A percentile compares a stretch with the other conserved stretches of the same genome.
Evolutionary conservation across 1,140 invertebrate species (phyloP).

Genomic region (Lineus longissimus): DNA sequence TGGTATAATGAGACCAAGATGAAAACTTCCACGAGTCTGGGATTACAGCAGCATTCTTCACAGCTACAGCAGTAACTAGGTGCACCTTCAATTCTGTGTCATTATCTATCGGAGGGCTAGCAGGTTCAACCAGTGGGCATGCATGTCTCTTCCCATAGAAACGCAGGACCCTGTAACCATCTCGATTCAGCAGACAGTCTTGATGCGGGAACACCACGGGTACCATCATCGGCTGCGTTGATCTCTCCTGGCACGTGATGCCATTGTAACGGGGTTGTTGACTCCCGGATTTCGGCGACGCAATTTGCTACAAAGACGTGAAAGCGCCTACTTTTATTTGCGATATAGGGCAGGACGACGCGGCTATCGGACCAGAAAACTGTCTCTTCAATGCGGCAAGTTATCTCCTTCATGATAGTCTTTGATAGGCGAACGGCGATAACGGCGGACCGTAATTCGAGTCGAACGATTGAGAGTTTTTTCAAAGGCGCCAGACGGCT

Average conservation of each 20-base stretch:
- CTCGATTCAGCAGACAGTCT: constrained; percentile 12
- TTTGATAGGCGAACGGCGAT: constrained; percentile 21
- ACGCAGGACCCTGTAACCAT: constrained; percentile 25
- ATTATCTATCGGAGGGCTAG: no score
- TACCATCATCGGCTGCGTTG: constrained; percentile 25
- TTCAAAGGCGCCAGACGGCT: constrained; percentile 21
- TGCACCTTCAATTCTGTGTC: no score
- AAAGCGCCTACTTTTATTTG: constrained; percentile 19
- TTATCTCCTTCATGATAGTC: constrained; percentile 14
- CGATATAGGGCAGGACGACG: constrained; percentile 16
- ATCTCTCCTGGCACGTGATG: constrained; percentile 13
- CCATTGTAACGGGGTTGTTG: neutral
- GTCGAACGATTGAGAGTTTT: constrained; percentile 17
- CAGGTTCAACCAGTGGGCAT: no score
- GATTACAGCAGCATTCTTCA: no score
- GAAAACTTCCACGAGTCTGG: no score
- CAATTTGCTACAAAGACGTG: constrained; percentile 26
- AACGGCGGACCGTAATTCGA: constrained; percentile 25
- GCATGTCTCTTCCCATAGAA: constrained; percentile 7
- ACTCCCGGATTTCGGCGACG: constrained; percentile 17
- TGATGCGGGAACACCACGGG: constrained; percentile 16
- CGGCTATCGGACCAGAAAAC: constrained; percentile 22
- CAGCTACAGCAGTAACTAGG: no score
- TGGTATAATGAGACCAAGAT: no score
- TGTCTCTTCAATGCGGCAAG: neutral